Base-by-base conservation (phyloP, 2,888 invertebrate genomes). In the Scaptomyza caliginosa region DNA sequence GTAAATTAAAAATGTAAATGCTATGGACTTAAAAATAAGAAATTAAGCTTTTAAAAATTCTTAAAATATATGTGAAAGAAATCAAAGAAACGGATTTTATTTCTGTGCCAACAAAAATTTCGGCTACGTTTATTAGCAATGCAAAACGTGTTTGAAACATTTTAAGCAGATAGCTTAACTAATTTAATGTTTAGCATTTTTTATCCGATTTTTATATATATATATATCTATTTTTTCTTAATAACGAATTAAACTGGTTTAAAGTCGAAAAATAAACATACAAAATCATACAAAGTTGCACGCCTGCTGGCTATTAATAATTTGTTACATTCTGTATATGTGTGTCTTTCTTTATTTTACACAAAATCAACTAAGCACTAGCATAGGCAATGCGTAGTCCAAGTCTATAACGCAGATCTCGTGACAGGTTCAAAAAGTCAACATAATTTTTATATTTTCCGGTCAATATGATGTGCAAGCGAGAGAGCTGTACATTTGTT, bases 191-290 rank as follows among this genome's bases (percentile, higher is more conserved):
- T 40, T 10, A 43, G 4, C n/a, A 46, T 36, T 36, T 60, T 63
- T 65, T 51, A 57, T 42, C 30, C n/a, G n/a, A 68, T 10, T 28
- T n/a, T n/a, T n/a, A n/a, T n/a, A n/a, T n/a, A n/a, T n/a, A n/a
- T n/a, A n/a, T n/a, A n/a, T n/a, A 13, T 30, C 10, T 13, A 19
- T 21, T 21, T 32, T 1, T 21, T 21, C 10, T 16, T 7, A 58
- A 77, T 65, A 60, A n/a, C 23, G 10, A 28, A 10, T 8, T 7
- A 58, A 74, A 75, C 73, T 38, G 55, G 73, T 74, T 67, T 48
- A 7, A 34, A 48, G 17, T 21, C 49, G 40, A 55, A 68, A 56
- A 65, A 56, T 46, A 43, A 1, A 13, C 6, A 34, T 16, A 34
- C 7, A 16, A 58, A 55, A 36, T 52, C 30, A 66, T 69, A 74